These are phyloP conservation scores for Drosophila cardini DNA, from an alignment of 1,140 invertebrate genomes.

Conservation along the genomic window DNA sequence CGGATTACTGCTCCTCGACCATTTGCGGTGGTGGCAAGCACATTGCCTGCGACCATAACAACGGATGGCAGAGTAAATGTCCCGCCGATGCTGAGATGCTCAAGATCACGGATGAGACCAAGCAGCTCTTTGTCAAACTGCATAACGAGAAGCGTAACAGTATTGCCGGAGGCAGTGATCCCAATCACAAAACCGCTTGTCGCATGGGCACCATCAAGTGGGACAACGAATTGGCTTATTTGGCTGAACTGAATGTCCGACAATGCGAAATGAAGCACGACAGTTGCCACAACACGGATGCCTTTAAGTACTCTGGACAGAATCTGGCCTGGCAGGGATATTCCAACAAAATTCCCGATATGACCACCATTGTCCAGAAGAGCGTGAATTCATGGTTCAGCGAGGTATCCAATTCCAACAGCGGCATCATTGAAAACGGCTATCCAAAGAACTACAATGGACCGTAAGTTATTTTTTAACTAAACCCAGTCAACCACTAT, in stretches of 20 bases:
- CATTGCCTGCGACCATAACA: conserved; percentile 60
- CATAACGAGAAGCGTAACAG: conserved; percentile 65
- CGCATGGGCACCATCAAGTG: conserved; percentile 66
- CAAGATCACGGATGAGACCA: conserved; percentile 48
- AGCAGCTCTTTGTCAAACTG: conserved; percentile 44
- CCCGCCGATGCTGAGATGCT: conserved; percentile 56
- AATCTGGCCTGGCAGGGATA: conserved; percentile 65
- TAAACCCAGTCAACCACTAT: too few relatives aligned
- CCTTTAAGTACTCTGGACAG: conserved; percentile 68
- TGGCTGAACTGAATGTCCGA: conserved; percentile 62
- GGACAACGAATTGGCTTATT: conserved; percentile 57
- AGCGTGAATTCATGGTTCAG: conserved; percentile 59
- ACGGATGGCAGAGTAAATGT: conserved; percentile 49
- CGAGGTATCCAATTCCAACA: conserved; percentile 51
- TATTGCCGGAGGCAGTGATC: conserved; percentile 58
- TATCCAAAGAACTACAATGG: conserved; percentile 48
- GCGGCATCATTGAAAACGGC: conserved; percentile 41
- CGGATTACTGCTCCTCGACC: conserved; percentile 59
- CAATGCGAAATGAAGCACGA: conserved; percentile 68
- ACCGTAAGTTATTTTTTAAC: conserved; percentile 45
- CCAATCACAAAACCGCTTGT: conserved; percentile 49
- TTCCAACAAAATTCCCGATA: conserved; percentile 24
- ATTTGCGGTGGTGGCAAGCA: conserved; percentile 52
- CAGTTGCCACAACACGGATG: conserved; percentile 65
- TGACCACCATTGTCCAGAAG: conserved; percentile 40